Percentiles rank a stretch among this genome's conserved stretches.
Evolutionary conservation across 2,888 invertebrate species (phyloP).

Genomic region (Tachina fera): DNA sequence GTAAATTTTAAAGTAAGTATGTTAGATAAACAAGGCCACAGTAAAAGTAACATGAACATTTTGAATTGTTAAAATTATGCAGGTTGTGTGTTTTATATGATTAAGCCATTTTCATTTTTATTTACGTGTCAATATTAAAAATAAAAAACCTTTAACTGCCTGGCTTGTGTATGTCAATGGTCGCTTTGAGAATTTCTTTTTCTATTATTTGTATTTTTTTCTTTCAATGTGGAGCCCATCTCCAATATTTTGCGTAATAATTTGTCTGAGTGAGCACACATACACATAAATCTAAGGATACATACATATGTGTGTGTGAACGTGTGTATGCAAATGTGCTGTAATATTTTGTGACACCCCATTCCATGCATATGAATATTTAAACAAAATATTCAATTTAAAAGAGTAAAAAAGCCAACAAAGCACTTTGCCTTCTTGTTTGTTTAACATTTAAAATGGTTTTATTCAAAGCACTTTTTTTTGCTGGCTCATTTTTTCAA

Average conservation of each 20-base stretch:
- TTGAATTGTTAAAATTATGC: no score
- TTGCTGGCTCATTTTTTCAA: background rate
- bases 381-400: background rate
- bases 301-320: background rate
- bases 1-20: no score
- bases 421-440: conserved; percentile 24
- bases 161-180: background rate
- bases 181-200: background rate
- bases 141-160: background rate
- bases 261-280: background rate
- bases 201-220: background rate
- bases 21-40: no score
- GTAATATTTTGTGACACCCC: conserved; percentile 18
- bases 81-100: no score
- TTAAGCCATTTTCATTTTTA: background rate
- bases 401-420: background rate
- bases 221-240: background rate
- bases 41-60: no score
- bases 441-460: conserved; percentile 31
- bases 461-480: conserved; percentile 14
- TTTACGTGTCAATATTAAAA: background rate
- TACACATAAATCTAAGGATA: background rate
- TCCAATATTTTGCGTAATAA: background rate
- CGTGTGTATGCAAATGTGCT: background rate
- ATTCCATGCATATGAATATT: conserved; percentile 15